These are phyloP conservation scores for Passer montanus DNA, from an alignment of 2,113 vertebrate species.

Conservation along the genomic window DNA sequence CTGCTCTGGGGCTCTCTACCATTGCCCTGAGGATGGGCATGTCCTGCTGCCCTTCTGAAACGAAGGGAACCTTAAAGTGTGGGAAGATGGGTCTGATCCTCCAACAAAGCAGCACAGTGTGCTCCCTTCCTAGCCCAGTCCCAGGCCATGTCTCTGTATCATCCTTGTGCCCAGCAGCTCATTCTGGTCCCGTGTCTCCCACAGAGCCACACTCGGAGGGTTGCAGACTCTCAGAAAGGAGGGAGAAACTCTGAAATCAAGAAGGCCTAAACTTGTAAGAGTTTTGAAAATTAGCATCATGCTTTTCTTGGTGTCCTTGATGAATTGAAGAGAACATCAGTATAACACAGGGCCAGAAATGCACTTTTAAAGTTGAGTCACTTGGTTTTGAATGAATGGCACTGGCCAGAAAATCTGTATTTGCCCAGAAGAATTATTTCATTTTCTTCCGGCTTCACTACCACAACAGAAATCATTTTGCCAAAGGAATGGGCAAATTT, in stretches of 20 bases:
- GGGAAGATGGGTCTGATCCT: not conserved
- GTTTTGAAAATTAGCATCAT: not conserved
- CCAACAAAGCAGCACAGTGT: not conserved
- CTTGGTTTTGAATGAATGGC: not conserved
- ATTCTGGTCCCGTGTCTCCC: not conserved
- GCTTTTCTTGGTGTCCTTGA: not conserved
- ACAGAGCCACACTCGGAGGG: not conserved
- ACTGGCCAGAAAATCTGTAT: not conserved
- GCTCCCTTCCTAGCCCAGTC: not conserved
- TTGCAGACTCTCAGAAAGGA: not conserved
- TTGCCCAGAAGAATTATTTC: not conserved
- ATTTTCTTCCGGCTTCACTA: not conserved
- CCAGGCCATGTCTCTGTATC: not conserved
- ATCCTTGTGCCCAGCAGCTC: not conserved
- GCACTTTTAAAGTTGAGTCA: not conserved
- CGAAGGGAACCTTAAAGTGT: not conserved
- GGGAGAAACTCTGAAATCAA: not conserved
- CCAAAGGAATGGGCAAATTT: not conserved
- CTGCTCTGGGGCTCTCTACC: not conserved
- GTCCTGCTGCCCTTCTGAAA: not conserved
- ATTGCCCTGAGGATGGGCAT: not conserved
- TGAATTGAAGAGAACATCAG: not conserved
- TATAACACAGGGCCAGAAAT: not conserved
- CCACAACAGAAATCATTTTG: not conserved
- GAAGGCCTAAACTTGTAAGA: not conserved